A percentile compares a stretch with the other conserved stretches of the same genome.
phyloP scores from a whole-genome alignment of 2,797 vertebrate genomes.

The Protonibea diacanthus region DNA sequence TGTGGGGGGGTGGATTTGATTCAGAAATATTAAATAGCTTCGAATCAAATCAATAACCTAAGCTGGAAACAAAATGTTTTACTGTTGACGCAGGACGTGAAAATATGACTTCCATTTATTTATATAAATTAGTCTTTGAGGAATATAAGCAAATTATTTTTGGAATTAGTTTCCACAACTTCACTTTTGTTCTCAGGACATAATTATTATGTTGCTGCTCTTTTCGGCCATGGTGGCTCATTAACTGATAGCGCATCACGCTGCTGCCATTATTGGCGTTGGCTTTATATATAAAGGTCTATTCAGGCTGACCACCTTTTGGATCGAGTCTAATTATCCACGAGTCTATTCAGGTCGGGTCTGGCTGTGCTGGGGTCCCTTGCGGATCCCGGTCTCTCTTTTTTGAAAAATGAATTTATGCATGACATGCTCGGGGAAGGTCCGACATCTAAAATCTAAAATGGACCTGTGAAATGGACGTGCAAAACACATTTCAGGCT shows the following conservation, averaged over 20 bases:
- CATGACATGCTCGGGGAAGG: background rate
- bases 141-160: background rate
- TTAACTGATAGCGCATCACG: background rate
- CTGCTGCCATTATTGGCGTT: background rate
- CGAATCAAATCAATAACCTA: background rate
- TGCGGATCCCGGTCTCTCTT: background rate
- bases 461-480: background rate
- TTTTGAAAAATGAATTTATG: background rate
- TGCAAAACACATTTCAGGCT: background rate
- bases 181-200: background rate
- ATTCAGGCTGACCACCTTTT: background rate
- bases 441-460: background rate
- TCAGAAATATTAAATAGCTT: background rate
- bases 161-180: background rate
- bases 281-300: background rate
- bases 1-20: background rate
- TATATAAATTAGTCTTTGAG: background rate
- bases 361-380: background rate
- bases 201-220: background rate
- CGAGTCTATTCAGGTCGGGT: background rate
- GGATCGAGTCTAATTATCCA: conserved; percentile 1
- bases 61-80: background rate
- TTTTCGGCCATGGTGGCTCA: background rate
- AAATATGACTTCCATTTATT: background rate
- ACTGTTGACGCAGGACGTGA: background rate